These are phyloP conservation scores for Iguana delicatissima DNA, from an alignment of 2,797 vertebrate genomes.

Conservation along the genomic window DNA sequence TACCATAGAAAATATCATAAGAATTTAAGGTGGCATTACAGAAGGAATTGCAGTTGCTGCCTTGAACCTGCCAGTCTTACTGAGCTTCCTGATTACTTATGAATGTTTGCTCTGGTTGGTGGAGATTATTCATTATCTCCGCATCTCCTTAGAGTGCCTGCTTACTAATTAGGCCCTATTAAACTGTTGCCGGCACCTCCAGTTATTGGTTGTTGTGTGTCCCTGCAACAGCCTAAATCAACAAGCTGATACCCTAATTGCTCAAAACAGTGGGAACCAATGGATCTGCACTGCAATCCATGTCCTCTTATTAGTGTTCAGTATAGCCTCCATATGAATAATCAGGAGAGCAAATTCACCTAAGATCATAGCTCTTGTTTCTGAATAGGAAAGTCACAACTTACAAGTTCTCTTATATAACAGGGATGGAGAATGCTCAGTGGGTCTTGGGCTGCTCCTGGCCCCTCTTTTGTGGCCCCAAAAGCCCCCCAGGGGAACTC, in stretches of 20 bases:
- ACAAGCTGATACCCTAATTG: not conserved
- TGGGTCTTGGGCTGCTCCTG: too few species aligned
- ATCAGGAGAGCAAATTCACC: not conserved
- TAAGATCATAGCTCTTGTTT: not conserved
- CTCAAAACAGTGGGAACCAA: accelerated
- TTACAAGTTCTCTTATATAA: not conserved
- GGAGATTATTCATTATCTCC: conserved; percentile 28
- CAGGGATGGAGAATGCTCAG: too few species aligned
- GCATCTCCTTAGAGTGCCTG: conserved; percentile 24
- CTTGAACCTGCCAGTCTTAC: not conserved
- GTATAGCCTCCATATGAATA: too few species aligned
- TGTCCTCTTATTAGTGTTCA: not conserved
- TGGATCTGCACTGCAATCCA: too few species aligned
- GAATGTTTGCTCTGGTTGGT: not conserved
- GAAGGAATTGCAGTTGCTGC: conserved; percentile 4
- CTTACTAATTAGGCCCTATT: conserved; percentile 18
- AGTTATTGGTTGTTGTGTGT: not conserved
- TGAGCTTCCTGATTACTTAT: conserved; percentile 7
- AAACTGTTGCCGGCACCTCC: conserved; percentile 14
- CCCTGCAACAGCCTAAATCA: not conserved
- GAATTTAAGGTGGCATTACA: not conserved
- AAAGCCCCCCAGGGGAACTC: too few species aligned
- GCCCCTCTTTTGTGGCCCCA: too few species aligned
- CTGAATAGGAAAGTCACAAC: not conserved
- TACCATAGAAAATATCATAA: not conserved